phyloP scores from a whole-genome alignment of 2,888 invertebrate genomes.

The Oscheius sp. region DNA sequence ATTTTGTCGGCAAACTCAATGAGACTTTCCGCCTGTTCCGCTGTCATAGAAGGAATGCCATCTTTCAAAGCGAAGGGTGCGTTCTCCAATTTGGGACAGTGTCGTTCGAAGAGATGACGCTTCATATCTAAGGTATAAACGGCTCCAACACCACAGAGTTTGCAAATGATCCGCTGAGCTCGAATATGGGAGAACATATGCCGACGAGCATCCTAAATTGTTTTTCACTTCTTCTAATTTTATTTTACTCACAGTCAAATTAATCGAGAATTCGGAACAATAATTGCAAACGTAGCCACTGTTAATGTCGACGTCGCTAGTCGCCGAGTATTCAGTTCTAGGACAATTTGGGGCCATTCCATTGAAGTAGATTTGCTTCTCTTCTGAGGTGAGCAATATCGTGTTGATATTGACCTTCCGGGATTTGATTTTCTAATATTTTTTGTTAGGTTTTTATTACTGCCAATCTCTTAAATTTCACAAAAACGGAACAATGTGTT shows the following conservation, averaged over 20 bases:
- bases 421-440: no score
- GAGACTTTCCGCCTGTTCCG: slow-evolving; percentile 41
- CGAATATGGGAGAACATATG: slow-evolving; percentile 57
- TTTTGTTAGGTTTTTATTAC: not conserved
- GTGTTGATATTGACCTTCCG: no score
- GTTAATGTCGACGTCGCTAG: no score
- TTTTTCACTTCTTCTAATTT: not conserved
- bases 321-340: no score
- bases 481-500: no score
- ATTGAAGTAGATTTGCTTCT: no score
- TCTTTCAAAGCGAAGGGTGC: not conserved
- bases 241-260: no score
- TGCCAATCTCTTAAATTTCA: not conserved
- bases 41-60: slow-evolving; percentile 14
- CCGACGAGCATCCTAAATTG: slow-evolving; percentile 31
- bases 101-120: slow-evolving; percentile 16
- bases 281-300: no score
- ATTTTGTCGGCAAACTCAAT: slow-evolving; percentile 41
- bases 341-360: no score
- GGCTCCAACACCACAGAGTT: slow-evolving; percentile 39
- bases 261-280: no score
- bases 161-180: slow-evolving; percentile 47
- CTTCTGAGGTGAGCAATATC: no score
- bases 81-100: slow-evolving; percentile 5
- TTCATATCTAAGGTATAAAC: slow-evolving; percentile 30